Base-by-base conservation (phyloP, 2,113 vertebrate genomes). In the Felis chaus region DNA sequence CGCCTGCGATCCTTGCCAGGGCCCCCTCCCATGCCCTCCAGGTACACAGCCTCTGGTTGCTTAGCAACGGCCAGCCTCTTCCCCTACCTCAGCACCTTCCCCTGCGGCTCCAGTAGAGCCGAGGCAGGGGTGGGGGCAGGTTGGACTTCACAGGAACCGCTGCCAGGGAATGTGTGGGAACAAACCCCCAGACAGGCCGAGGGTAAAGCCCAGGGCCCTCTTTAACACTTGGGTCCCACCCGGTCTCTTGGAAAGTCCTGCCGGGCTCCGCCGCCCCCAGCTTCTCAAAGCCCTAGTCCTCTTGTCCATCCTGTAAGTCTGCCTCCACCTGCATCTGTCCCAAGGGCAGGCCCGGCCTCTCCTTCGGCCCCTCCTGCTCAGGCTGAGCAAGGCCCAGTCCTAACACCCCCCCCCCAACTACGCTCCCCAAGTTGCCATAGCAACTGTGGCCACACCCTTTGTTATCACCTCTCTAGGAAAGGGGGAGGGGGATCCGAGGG, bases 1-100 rank as follows among this genome's bases (percentile, higher is more conserved):
- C 15, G 45, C 31, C 16, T 41, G 29, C n/a, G 25, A n/a, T 25
- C 0, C 2, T 76, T 53, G 91, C 85, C 96, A 84, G 73, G 87
- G 66, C 33, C 53, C 39, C 81, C 85, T 92, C 93, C 86, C 63
- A 23, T 53, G 94, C 83, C 92, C 74, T 93, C 89, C 92, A 94
- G 96, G 94, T 89, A 87, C 5, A 21, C 76, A 94, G 78, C 48
- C 93, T 96, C 68, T 53, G 57, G 97, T 96, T 97, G 95, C 98
- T 96, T 96, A 94, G 97, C 92, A 89, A 97, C 80, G 0, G 45
- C 1, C 8, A 27, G 45, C 95, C 89, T 91, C 93, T 74, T 85
- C 82, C 68, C 41, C 78, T 16, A 23, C 84, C 84, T 89, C 87
- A 39, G 87, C 94, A 90, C 66, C 69, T 61, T 55, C 68, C 74